Evolutionary conservation across 1,140 invertebrate genomes (phyloP), one percentile per base, ranked within the genome.

Genomic region (Gryllus bimaculatus): DNA sequence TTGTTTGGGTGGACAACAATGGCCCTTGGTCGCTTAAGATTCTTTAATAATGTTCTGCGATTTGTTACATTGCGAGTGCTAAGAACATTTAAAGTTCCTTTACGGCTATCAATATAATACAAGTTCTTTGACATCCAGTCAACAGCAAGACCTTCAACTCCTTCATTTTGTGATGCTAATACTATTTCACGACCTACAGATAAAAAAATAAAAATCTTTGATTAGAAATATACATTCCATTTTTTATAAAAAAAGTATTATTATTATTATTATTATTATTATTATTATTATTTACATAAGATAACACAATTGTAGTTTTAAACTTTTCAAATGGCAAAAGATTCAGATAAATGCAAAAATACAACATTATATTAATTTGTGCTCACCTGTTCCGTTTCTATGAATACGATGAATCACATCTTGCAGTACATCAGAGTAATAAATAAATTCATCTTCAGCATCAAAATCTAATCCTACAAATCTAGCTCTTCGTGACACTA

Each of bases 381-480:
- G 80, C 78, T 80, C 83, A 88, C 90, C 92, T 0, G 95, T 95
- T 79, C 96, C 96, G 85, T 96, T 96, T 80, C 93, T 89, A 82
- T 95, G 93, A 0, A 97, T 93, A 75, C 96, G 89, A 84, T 98
- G 98, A 81, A 99, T 98, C 0, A 98, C 96, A 85, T 98, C 95
- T 86, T 98, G 94, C n/a, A 97, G 89, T 0, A 98, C 97, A 84
- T 99, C 97, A 3, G 96, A 98, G 86, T 97, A 98, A 84, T 98
- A 99, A 79, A 99, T 97, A 82, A 95, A 94, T 82, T 96, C 91
- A 82, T 97, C 94, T 80, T 92, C 89, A 0, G 95, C 92, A 86
- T 98, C 96, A 84, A 97, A 99, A 85, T 99, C 98, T 21, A 99
- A 86, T n/a, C 97, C 97, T 8, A 99, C 97, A 85, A 98, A 98